Evolutionary conservation across 2,113 vertebrate genomes (phyloP), one percentile per base, ranked within the genome.

Genomic region (Desmodus rotundus): DNA sequence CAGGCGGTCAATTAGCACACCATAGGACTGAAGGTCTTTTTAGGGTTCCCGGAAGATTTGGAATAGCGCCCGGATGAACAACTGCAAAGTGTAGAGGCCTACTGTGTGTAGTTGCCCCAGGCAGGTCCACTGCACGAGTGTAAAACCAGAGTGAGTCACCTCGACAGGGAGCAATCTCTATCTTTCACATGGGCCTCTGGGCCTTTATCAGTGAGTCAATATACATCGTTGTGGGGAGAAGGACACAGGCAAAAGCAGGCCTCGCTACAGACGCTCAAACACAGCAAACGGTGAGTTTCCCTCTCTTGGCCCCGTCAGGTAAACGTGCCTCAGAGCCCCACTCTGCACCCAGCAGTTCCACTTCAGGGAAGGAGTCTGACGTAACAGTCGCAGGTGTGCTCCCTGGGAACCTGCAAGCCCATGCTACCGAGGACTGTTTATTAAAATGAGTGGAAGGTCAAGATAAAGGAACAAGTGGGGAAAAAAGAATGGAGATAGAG

Each of bases 351-450:
- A 84, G 28, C 81, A 95, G 65, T 50, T 86, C 78, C 2, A 38
- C 41, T 65, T 92, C 47, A 82, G 85, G 54, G 38, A 95, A 87
- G 45, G n/a, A 76, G 33, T 38, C 41, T 4, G 17, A 43, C 56
- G 56, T 61, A 65, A 68, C n/a, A 87, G 93, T 45, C 58, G 65
- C 4, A 19, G 45, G 24, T n/a, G 26, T 52, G 68, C 50, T 65
- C 65, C 33, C 67, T 4, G 33, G 80, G 47, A 90, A 41, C 76
- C 83, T 89, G 78, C 72, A 88, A 92, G 43, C 5, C 47, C 86
- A 56, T 22, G 67, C 87, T 93, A 91, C 84, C 63, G 52, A 97
- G 80, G n/a, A 94, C 92, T 76, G 87, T 89, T 93, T 94, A 92
- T 89, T 96, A 67, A 80, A 85, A 77, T 47, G 63, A 52, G 76